phyloP scores from a whole-genome alignment of 1,140 invertebrate species.

The Epicauta chinensis region DNA sequence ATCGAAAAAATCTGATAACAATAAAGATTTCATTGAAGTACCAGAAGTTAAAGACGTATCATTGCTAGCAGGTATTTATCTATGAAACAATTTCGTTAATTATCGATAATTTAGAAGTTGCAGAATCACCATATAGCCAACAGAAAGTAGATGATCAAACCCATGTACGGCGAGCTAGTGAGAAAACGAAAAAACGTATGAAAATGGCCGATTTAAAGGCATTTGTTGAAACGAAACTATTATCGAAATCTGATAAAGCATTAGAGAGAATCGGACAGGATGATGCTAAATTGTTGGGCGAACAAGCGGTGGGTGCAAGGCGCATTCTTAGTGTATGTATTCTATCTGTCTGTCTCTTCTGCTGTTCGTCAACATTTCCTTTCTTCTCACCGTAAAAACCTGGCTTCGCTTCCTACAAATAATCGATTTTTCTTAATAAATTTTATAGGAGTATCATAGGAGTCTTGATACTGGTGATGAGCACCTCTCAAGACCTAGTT shows the following conservation, averaged over 20 bases:
- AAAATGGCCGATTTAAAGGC: conserved; percentile 85
- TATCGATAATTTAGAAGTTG: conserved; percentile 30
- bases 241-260: conserved; percentile 86
- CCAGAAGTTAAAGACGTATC: conserved; percentile 61
- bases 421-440: neutral
- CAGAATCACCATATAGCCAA: conserved; percentile 43
- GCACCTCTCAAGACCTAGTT: conserved; percentile 57
- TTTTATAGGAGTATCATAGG: conserved; percentile 63
- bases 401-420: neutral
- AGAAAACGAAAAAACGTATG: conserved; percentile 75
- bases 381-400: neutral
- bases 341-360: conserved; percentile 20
- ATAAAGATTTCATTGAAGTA: conserved; percentile 70
- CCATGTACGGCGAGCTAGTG: conserved; percentile 64
- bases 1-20: conserved; percentile 55
- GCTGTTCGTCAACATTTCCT: conserved; percentile 13
- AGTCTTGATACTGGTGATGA: conserved; percentile 73
- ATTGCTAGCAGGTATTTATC: conserved; percentile 44
- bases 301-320: conserved; percentile 46
- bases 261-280: conserved; percentile 80
- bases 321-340: conserved; percentile 39
- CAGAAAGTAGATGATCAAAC: conserved; percentile 49
- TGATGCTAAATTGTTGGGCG: conserved; percentile 53
- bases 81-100: neutral
- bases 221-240: conserved; percentile 84